These are phyloP conservation scores for Morus bassanus DNA, from an alignment of 2,797 vertebrate genomes.

Conservation along the genomic window DNA sequence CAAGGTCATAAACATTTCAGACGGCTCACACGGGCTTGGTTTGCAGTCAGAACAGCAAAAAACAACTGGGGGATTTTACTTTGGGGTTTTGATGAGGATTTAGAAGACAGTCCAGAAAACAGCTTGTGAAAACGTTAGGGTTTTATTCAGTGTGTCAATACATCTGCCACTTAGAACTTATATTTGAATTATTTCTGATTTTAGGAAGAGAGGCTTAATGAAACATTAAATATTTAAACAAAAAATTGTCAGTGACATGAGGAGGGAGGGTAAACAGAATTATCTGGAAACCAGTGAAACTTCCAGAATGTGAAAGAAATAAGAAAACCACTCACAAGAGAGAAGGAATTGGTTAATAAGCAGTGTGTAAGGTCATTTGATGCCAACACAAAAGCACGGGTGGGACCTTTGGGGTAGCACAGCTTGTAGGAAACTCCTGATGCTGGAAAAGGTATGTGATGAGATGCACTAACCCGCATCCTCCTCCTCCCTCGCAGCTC, in stretches of 20 bases:
- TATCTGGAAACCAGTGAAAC: background rate
- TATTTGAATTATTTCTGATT: background rate
- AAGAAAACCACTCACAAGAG: accelerated
- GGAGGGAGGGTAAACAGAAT: background rate
- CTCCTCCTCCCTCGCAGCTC: background rate
- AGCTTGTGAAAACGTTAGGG: background rate
- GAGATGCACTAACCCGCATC: background rate
- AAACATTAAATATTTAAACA: background rate
- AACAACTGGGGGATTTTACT: background rate
- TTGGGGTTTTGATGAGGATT: background rate
- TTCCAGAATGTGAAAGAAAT: background rate
- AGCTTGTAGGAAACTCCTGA: background rate
- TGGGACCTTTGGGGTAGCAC: background rate
- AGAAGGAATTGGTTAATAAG: background rate
- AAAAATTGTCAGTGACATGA: background rate
- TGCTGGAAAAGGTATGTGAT: background rate
- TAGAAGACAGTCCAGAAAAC: background rate
- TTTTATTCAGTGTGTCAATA: background rate
- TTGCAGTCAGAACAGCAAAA: background rate
- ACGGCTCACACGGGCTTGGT: background rate
- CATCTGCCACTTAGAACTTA: background rate
- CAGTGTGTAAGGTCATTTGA: accelerated
- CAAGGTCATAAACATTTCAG: background rate
- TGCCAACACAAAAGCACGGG: background rate
- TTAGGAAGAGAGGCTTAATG: background rate